Base-by-base conservation (phyloP, 2,888 invertebrate species). In the Leucoptera coffeella region DNA sequence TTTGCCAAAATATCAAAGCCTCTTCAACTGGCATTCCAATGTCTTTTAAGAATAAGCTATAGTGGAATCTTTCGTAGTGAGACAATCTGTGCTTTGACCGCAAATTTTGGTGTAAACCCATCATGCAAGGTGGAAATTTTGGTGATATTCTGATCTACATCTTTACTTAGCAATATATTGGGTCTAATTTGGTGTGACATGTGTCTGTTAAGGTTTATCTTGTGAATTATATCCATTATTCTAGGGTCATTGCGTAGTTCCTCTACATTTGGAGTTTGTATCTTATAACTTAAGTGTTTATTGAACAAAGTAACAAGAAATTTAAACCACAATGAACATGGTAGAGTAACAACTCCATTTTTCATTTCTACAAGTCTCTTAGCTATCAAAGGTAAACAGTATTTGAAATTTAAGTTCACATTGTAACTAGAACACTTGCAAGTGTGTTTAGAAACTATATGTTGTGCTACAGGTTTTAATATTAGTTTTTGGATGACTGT, bases 31-130 rank as follows among this genome's bases (percentile, higher is more conserved):
- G 67, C 65, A 85, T 69, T 0, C 84, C 84, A 39, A 78, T 74
- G 37, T 82, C 82, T 60, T 84, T 85, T 26, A 85, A 51, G 50
- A 80, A 85, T 13, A 85, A 54, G 31, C 79, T 82, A 36, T 80
- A 80, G 38, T 77, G 72, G 38, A 83, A 80, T 38, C 74, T 53
- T 25, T 73, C 76, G 33, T 74, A 59, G 41, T 85, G 82, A 12
- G 73, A 67, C n/a, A 84, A 52, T 36, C 83, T 71, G 41, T 84
- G 82, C 26, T 59, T 73, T 8, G 42, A 49, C 19, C 73, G 45
- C 20, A 84, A 45, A 26, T 53, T 50, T 29, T 43, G 41, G 39
- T 80, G 77, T 24, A 82, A 55, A 38, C 77, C 74, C 24, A 61
- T 46, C 82, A 83, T 83, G 34, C 84, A 84, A 0, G 76, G 74